Evolutionary conservation across 2,797 vertebrate species (phyloP).

Genomic region (Thalassophryne amazonica): DNA sequence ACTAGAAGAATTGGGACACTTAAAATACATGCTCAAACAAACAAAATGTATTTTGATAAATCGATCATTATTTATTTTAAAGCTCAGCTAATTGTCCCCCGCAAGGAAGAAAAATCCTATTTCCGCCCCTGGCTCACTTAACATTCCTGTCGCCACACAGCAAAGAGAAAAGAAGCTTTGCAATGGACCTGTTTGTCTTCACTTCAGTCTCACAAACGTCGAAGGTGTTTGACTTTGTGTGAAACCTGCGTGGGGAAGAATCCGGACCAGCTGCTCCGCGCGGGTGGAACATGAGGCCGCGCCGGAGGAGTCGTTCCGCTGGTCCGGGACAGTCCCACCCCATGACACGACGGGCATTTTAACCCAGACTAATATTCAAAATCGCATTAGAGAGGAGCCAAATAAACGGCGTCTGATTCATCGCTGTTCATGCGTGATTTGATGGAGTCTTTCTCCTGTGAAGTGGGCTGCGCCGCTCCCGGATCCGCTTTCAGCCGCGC

Average conservation of each 20-base stretch:
- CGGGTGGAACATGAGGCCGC: constrained; percentile 92
- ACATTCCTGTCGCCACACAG: neutral
- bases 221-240: constrained; percentile 29
- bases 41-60: too few relatives aligned
- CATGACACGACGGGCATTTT: constrained; percentile 89
- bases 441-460: constrained; percentile 40
- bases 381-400: constrained; percentile 77
- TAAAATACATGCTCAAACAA: too few relatives aligned
- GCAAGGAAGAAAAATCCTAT: too few relatives aligned
- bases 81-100: too few relatives aligned
- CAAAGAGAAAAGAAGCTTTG: neutral
- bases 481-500: constrained; percentile 82
- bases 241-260: constrained; percentile 60
- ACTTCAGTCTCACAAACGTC: neutral
- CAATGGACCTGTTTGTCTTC: constrained; percentile 12
- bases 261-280: constrained; percentile 86
- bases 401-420: constrained; percentile 76
- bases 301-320: constrained; percentile 89
- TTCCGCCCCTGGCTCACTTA: too few relatives aligned
- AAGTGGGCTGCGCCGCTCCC: constrained; percentile 76
- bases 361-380: constrained; percentile 85
- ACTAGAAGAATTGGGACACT: too few relatives aligned
- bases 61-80: too few relatives aligned
- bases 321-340: constrained; percentile 97
- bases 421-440: constrained; percentile 76